These are phyloP conservation scores for Alectura lathami DNA, from an alignment of 2,113 vertebrate species.

Conservation along the genomic window DNA sequence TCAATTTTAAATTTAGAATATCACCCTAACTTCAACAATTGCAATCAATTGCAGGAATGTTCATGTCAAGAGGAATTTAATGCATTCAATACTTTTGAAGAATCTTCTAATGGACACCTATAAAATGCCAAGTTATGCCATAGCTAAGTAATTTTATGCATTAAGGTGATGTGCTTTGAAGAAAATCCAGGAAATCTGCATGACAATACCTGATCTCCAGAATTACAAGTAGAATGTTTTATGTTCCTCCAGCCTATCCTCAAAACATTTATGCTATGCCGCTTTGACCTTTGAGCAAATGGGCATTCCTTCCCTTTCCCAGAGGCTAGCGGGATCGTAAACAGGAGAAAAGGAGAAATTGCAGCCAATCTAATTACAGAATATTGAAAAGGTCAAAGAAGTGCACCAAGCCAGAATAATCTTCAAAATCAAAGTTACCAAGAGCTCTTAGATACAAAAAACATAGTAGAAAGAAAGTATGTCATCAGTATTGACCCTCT, in stretches of 20 bases:
- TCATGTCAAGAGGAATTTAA: not conserved
- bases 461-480: not conserved
- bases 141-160: not conserved
- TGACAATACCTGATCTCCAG: not conserved
- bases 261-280: constrained; percentile 37
- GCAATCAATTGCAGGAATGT: not conserved
- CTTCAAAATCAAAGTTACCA: constrained; percentile 54
- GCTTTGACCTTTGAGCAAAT: constrained; percentile 78
- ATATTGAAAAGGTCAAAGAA: constrained; percentile 78
- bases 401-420: constrained; percentile 33
- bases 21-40: not conserved
- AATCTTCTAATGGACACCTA: not conserved
- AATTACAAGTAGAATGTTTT: not conserved
- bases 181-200: constrained; percentile 5
- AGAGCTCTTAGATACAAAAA: not conserved
- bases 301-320: constrained; percentile 64
- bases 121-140: not conserved
- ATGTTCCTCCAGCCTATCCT: not conserved
- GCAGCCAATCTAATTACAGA: constrained; percentile 77
- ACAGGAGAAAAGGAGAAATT: constrained; percentile 68
- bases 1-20: not conserved
- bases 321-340: constrained; percentile 68
- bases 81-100: not conserved
- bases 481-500: not conserved
- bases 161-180: not conserved